phyloP scores from a whole-genome alignment of 53 echinoderm and acorn worm genomes.

The Mesocentrotus franciscanus region DNA sequence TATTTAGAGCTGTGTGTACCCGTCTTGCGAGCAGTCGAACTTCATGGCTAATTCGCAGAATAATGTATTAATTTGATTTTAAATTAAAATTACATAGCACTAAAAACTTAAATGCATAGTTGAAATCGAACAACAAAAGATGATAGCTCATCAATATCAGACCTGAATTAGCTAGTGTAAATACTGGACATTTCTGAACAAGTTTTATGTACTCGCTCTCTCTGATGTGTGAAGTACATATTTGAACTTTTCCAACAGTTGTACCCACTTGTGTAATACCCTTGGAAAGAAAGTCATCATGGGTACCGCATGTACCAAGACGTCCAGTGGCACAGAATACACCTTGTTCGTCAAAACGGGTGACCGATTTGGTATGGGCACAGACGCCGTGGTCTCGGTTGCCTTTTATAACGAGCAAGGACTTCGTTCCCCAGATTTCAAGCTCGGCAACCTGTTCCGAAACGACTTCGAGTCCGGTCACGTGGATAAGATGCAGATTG shows the following conservation, averaged over 20 bases:
- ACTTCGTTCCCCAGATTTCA: conserved; percentile 61
- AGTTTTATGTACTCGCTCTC: background rate
- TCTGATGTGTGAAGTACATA: background rate
- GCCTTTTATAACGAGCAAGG: conserved; percentile 64
- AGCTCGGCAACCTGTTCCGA: conserved; percentile 69
- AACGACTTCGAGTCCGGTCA: conserved; percentile 81
- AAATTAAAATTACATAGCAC: no score
- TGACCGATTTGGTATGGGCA: conserved; percentile 83
- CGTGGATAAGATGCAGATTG: conserved; percentile 60
- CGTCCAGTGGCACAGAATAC: background rate
- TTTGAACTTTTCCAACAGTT: background rate
- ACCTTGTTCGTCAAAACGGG: conserved; percentile 77
- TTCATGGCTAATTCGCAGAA: background rate
- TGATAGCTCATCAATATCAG: background rate
- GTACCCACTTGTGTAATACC: background rate
- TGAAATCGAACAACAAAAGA: background rate
- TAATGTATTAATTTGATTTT: no score
- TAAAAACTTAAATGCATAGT: no score
- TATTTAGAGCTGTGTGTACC: no score
- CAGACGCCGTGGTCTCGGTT: conserved; percentile 75
- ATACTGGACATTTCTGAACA: background rate
- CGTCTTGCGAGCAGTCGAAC: no score
- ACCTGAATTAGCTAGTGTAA: background rate
- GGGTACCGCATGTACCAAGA: background rate
- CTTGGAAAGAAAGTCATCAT: background rate